A percentile compares a stretch with the other conserved stretches of the same genome.
Conservation (phyloP, 2,888 invertebrate genomes). For the Trachelus iudaicus region DNA sequence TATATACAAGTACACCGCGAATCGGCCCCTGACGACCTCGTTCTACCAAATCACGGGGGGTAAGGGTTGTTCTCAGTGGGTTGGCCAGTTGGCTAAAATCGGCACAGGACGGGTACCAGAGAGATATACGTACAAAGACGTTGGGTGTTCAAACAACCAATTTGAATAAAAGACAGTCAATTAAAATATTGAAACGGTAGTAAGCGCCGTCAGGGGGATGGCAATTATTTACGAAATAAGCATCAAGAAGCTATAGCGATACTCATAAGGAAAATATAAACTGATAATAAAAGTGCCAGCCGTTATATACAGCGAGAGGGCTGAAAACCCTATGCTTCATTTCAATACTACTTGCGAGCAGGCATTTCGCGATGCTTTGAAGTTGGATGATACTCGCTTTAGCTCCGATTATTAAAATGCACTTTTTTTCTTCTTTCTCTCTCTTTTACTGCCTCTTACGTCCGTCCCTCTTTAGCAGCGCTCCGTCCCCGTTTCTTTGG, state of each 20-base stretch:
- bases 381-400: conserved; percentile 29
- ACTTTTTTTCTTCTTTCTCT: conserved; percentile 17
- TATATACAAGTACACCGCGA: neutral
- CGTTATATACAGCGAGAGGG: neutral
- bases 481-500: conserved; percentile 29
- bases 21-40: neutral
- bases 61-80: neutral
- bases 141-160: neutral
- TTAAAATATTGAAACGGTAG: neutral
- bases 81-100: neutral
- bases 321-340: neutral
- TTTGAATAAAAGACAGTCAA: neutral
- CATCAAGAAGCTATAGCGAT: neutral
- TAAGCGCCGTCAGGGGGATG: neutral
- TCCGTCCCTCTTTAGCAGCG: conserved; percentile 16
- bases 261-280: neutral
- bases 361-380: neutral
- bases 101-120: neutral
- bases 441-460: conserved; percentile 9
- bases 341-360: neutral
- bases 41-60: neutral
- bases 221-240: neutral
- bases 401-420: conserved; percentile 47
- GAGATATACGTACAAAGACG: neutral
- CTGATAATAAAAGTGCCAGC: neutral